Conservation (phyloP, 2,113 vertebrate species). For the Bettongia penicillata region DNA sequence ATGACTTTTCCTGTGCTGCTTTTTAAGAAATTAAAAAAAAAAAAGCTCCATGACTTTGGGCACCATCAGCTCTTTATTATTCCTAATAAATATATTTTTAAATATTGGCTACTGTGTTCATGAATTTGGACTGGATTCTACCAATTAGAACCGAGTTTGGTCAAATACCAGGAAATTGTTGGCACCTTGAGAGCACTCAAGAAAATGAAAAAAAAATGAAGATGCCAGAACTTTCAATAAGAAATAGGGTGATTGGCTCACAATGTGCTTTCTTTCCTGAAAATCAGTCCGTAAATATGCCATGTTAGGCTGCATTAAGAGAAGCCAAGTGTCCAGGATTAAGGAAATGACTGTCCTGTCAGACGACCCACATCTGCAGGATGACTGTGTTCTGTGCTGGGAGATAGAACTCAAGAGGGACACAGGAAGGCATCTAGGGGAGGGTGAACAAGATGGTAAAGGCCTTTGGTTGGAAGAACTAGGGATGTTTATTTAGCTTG, state of each 20-base stretch:
- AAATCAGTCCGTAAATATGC: conserved; percentile 37
- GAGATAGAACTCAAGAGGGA: not conserved
- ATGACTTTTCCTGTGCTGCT: not conserved
- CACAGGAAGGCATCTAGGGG: not conserved
- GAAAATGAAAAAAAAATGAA: conserved; percentile 64
- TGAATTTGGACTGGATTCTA: conserved; percentile 27
- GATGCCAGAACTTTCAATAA: conserved; percentile 63
- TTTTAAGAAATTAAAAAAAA: not conserved
- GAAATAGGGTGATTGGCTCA: conserved; percentile 31
- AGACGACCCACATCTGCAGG: not conserved
- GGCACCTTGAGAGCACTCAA: conserved; percentile 67
- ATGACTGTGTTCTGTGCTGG: not conserved
- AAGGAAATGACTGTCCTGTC: not conserved
- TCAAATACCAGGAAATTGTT: conserved; percentile 59
- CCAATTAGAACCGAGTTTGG: conserved; percentile 38
- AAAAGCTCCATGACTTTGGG: not conserved
- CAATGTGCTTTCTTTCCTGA: conserved; percentile 51
- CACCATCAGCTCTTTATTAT: not conserved
- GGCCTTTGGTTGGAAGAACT: not conserved
- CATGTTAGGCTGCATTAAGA: not conserved
- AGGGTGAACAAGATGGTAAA: not conserved
- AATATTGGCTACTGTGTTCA: conserved; percentile 12
- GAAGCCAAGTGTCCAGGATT: not conserved
- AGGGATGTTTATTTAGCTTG: not conserved
- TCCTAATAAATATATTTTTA: conserved; percentile 52